Percentiles rank a stretch among this genome's conserved stretches.
phyloP scores from a whole-genome alignment of 92 coral and sea anemone genomes.

The Paragorgia papillata region DNA sequence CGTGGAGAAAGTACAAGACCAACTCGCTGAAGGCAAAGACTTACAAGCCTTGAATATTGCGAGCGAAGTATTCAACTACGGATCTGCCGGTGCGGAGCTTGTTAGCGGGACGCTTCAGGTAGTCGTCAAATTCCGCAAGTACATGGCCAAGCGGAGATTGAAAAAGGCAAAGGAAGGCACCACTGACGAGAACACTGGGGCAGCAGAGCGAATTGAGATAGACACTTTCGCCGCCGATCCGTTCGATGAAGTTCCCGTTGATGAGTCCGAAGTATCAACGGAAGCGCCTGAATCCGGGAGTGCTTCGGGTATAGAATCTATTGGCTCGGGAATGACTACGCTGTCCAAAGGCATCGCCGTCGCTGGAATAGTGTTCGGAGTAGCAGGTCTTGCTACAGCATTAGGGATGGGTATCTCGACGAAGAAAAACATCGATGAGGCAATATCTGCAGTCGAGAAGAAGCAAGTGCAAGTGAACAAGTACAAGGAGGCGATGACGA shows the following conservation, averaged over 20 bases:
- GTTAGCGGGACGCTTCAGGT: slow-evolving; percentile 1
- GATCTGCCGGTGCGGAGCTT: background rate
- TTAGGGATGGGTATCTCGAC: slow-evolving; percentile 63
- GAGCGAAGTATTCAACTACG: slow-evolving; percentile 36
- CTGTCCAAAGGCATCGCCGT: slow-evolving; percentile 44
- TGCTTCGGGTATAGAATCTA: slow-evolving; percentile 33
- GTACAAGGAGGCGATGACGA: slow-evolving; percentile 47
- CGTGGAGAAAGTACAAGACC: slow-evolving; percentile 38
- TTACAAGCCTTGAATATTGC: slow-evolving; percentile 44
- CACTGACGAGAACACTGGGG: too few species aligned
- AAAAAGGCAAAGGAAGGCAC: slow-evolving; percentile 24
- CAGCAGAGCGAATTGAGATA: too few species aligned
- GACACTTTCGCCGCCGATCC: slow-evolving; percentile 42
- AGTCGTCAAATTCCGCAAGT: slow-evolving; percentile 27
- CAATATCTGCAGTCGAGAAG: slow-evolving; percentile 50
- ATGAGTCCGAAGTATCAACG: slow-evolving; percentile 25
- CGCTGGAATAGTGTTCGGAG: slow-evolving; percentile 63
- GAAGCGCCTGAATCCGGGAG: slow-evolving; percentile 19
- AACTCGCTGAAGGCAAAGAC: slow-evolving; percentile 37
- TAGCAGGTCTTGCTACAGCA: slow-evolving; percentile 62
- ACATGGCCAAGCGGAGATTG: slow-evolving; percentile 39
- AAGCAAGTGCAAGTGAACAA: slow-evolving; percentile 55
- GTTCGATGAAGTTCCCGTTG: slow-evolving; percentile 48
- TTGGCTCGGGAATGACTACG: slow-evolving; percentile 46
- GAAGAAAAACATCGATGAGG: slow-evolving; percentile 49